Evolutionary conservation across 2,797 vertebrate genomes (phyloP).

Genomic region (Gorsachius magnificus): DNA sequence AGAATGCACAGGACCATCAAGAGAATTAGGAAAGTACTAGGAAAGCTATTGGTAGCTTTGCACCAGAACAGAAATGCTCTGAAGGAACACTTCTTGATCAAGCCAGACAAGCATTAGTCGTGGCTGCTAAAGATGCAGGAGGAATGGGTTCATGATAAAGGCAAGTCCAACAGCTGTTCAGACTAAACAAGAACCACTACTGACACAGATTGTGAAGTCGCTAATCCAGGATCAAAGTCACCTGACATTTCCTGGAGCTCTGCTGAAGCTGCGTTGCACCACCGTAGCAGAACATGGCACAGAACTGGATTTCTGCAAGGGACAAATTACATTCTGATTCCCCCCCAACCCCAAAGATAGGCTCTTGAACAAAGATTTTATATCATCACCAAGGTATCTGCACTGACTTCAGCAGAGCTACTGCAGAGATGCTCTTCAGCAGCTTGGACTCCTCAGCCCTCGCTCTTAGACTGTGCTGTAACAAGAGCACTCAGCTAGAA

Average conservation of each 20-base stretch:
- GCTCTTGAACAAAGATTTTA: not conserved
- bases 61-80: not conserved
- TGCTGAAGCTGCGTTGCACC: not conserved
- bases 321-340: not conserved
- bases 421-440: not conserved
- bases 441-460: not conserved
- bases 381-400: not conserved
- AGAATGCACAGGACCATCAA: not conserved
- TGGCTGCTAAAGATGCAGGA: not conserved
- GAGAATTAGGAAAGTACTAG: not conserved
- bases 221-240: not conserved
- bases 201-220: not conserved
- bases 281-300: not conserved
- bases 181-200: not conserved
- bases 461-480: not conserved
- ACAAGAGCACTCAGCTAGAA: not conserved
- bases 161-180: not conserved
- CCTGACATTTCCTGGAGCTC: not conserved
- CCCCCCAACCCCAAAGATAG: not conserved
- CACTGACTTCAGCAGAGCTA: not conserved
- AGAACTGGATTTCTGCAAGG: not conserved
- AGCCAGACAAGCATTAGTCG: not conserved
- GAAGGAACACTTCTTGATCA: not conserved
- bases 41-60: not conserved
- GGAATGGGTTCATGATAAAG: not conserved